Evolutionary conservation across 2,888 invertebrate genomes (phyloP), one percentile per base, ranked within the genome.

Genomic region (Branchellion lobata): DNA sequence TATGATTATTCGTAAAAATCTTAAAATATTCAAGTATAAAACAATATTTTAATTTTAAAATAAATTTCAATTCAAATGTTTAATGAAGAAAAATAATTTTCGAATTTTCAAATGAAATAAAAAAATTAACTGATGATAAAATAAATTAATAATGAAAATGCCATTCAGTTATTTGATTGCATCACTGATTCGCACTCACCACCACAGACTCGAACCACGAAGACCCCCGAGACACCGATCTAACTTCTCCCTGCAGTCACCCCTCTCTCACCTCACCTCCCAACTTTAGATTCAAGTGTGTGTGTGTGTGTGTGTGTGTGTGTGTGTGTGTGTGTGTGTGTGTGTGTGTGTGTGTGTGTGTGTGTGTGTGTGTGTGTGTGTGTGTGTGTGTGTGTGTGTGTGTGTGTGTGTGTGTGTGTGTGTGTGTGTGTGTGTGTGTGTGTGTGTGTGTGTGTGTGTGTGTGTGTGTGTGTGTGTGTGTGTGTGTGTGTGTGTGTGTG

Each of bases 381-480:
- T 65, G 65, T 65, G 29, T 65, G 65, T 65, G 29, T 65, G 65
- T 65, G 65, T n/a, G n/a, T 65, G 65, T 65, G 29, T 65, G 65
- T 65, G 24, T 65, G n/a, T 65, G 24, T 65, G 24, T 65, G 65
- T n/a, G 21, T 71, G n/a, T n/a, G n/a, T 29, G n/a, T 71, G 71
- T 29, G 71, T 61, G 53, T 61, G 61, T 76, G 53, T 76, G 61
- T 76, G 76, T 76, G 76, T 76, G 61, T 31, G 33, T 76, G 76
- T 76, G 61, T 76, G 53, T 76, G 14, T 75, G 14, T 76, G 61
- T 61, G 57, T 61, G 34, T n/a, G 77, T 77, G 31, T 71, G 61
- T 77, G 51, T 75, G 24, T 57, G 29, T 21, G 18, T 68, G 68
- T 68, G 68, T 68, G 68, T 68, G 24, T 68, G 68, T 68, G 68